Base-by-base conservation (phyloP, 2,888 invertebrate species). In the Exocentrus adspersus region DNA sequence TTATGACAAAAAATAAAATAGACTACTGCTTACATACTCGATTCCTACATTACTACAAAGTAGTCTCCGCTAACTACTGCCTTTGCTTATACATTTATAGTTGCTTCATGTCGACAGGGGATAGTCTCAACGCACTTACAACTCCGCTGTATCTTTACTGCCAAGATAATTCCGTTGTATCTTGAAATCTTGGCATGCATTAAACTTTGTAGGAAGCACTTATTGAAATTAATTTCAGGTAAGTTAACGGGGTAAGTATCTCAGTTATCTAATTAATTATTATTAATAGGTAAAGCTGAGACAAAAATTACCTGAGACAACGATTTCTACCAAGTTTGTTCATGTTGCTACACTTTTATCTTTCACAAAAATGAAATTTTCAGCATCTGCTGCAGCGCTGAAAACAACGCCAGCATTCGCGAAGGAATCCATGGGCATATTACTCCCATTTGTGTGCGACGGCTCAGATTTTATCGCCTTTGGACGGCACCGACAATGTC, bases 161-260 rank as follows among this genome's bases (percentile, higher is more conserved):
- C 46, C 46, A 60, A 52, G 51, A 52, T 60, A 60, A 60, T 60
- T 60, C 52, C 20, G 51, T 37, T 52, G 37, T 52, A 60, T 60
- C 30, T 45, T 37, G 30, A 52, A 60, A 45, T 45, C 60, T 52
- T 60, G 52, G 52, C 21, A 17, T 52, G 45, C 52, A 52, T 60
- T 52, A 57, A 46, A 37, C 37, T 37, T 12, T n/a, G 5, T 37
- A 2, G 2, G 37, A n/a, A n/a, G 37, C 37, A 12, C 12, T 37
- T 5, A 37, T 37, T 14, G 37, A 12, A 37, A 37, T 37, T n/a
- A 37, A 37, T 37, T 37, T 37, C n/a, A 10, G 12, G n/a, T 37
- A 37, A 12, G n/a, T 12, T n/a, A 9, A 12, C 37, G 3, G 24
- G n/a, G n/a, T n/a, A n/a, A n/a, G n/a, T n/a, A n/a, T n/a, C n/a